These are phyloP conservation scores for Romanogobio albipinnatus DNA, from an alignment of 2,113 vertebrate species.

Conservation along the genomic window DNA sequence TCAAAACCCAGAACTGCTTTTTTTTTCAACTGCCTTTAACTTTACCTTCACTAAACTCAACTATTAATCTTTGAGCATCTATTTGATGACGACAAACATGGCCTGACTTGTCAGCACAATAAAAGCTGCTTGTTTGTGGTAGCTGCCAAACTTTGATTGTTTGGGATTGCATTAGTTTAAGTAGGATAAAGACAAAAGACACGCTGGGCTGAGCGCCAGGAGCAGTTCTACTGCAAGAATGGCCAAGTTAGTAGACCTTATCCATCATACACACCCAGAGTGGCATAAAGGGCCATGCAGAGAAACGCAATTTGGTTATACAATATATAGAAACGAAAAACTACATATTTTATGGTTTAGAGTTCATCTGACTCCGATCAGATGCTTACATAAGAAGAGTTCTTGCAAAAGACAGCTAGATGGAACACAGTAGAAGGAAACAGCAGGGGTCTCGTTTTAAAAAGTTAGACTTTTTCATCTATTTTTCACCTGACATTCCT, in stretches of 20 bases:
- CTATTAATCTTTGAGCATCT: slow-evolving; percentile 44
- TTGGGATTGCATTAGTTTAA: slow-evolving; percentile 58
- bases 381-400: neutral
- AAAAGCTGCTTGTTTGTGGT: slow-evolving; percentile 36
- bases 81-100: slow-evolving; percentile 53
- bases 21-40: neutral
- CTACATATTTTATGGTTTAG: neutral
- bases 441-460: slow-evolving; percentile 1
- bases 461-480: too few relatives aligned
- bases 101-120: slow-evolving; percentile 52
- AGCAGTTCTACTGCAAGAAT: slow-evolving; percentile 21
- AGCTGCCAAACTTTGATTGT: slow-evolving; percentile 55
- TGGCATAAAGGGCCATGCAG: neutral
- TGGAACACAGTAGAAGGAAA: neutral
- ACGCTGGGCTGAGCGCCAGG: slow-evolving; percentile 34
- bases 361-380: neutral
- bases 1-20: neutral
- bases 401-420: neutral
- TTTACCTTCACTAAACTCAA: slow-evolving; percentile 23
- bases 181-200: slow-evolving; percentile 28
- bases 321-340: neutral
- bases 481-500: neutral
- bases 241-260: slow-evolving; percentile 20
- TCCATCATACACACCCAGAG: slow-evolving; percentile 7
- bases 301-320: neutral